A percentile compares a stretch with the other conserved stretches of the same genome.
phyloP scores from a whole-genome alignment of 2,113 vertebrate genomes.

The Peucedramus taeniatus region DNA sequence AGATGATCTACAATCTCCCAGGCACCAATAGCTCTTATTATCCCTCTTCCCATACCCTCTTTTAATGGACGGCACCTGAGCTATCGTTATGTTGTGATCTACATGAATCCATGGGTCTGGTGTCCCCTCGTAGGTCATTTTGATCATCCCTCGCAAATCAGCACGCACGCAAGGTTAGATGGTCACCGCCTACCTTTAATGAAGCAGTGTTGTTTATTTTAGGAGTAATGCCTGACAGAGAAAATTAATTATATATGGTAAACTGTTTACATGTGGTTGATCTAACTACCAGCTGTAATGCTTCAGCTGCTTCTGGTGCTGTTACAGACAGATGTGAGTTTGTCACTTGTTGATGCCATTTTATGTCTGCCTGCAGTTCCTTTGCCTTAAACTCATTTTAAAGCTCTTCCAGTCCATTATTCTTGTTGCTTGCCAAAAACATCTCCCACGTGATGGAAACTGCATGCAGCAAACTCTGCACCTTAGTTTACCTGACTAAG shows the following conservation, averaged over 20 bases:
- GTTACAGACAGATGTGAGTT: not conserved
- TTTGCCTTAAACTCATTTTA: not conserved
- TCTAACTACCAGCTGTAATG: not conserved
- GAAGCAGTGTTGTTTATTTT: not conserved
- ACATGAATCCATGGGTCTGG: accelerated
- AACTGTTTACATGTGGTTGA: not conserved
- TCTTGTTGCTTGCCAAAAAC: not conserved
- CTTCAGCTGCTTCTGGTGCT: not conserved
- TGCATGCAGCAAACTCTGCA: not conserved
- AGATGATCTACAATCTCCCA: not conserved
- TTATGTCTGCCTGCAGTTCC: not conserved
- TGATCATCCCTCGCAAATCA: not conserved
- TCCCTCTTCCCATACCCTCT: not conserved
- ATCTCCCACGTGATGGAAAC: not conserved
- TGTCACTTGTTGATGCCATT: not conserved
- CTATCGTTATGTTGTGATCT: not conserved
- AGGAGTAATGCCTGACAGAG: not conserved
- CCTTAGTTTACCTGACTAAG: not conserved
- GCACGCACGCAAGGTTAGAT: not conserved
- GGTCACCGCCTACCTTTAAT: not conserved
- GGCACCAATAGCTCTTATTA: not conserved
- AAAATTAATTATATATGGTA: not conserved
- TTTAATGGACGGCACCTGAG: not conserved
- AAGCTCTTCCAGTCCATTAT: not conserved
- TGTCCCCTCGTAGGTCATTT: not conserved